Percentiles rank a stretch among this genome's conserved stretches.
phyloP scores from a whole-genome alignment of 2,888 invertebrate genomes.

The Biston stratarius region DNA sequence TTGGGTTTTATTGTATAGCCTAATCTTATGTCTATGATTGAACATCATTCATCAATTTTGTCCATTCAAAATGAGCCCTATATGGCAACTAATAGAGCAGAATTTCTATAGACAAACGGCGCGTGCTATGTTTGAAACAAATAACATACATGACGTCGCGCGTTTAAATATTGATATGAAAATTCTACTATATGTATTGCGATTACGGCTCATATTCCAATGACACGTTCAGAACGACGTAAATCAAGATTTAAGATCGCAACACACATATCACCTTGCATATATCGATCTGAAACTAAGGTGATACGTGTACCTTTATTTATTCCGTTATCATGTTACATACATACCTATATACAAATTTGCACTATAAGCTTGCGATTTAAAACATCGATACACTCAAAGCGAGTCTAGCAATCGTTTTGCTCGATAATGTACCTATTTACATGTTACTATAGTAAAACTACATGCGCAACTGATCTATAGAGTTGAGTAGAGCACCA shows the following conservation, averaged over 20 bases:
- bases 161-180: not conserved
- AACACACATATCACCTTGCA: too few species aligned
- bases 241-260: not conserved
- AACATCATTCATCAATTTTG: constrained; percentile 16
- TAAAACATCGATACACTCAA: constrained; percentile 72
- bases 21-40: not conserved
- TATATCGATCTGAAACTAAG: too few species aligned
- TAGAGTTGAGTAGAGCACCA: too few species aligned
- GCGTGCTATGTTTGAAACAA: not conserved
- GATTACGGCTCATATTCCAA: not conserved
- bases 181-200: not conserved
- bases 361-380: constrained; percentile 65
- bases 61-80: not conserved
- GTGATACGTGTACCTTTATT: constrained; percentile 28
- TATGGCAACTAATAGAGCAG: not conserved
- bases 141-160: not conserved
- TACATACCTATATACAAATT: constrained; percentile 59
- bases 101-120: not conserved
- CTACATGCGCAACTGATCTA: constrained; percentile 9
- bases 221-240: not conserved
- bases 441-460: constrained; percentile 50
- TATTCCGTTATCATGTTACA: constrained; percentile 38
- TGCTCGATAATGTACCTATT: constrained; percentile 52
- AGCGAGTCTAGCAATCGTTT: constrained; percentile 61
- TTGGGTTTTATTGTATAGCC: too few species aligned